Evolutionary conservation across 2,113 vertebrate genomes (phyloP).

Genomic region (Taxidea taxus): DNA sequence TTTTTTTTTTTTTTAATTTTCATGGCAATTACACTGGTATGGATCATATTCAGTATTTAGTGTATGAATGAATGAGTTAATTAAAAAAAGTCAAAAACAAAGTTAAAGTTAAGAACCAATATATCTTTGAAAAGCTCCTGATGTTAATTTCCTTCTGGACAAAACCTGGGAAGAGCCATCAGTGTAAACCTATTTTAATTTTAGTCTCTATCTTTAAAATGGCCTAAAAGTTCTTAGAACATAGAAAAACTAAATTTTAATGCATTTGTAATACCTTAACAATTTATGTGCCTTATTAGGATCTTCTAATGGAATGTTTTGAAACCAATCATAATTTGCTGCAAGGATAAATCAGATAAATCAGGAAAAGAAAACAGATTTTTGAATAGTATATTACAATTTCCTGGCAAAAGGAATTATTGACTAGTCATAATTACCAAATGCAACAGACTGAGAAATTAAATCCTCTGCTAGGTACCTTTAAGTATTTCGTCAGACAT

Average conservation of each 20-base stretch:
- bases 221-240: conserved; percentile 12
- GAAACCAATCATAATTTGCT: conserved; percentile 47
- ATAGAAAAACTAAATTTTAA: conserved; percentile 44
- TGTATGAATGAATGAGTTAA: background rate
- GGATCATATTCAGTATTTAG: background rate
- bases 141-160: conserved; percentile 38
- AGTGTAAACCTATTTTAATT: background rate
- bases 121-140: background rate
- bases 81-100: conserved; percentile 26
- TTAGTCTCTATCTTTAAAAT: conserved; percentile 16
- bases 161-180: background rate
- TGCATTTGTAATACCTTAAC: conserved; percentile 25
- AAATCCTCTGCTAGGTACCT: conserved; percentile 33
- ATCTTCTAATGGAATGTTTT: conserved; percentile 60
- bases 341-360: conserved; percentile 18
- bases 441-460: conserved; percentile 31
- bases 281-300: background rate
- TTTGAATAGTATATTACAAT: background rate
- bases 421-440: conserved; percentile 17
- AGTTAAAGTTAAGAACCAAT: background rate
- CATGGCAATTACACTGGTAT: background rate
- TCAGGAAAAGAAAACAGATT: background rate
- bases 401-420: background rate
- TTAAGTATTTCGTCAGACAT: conserved; percentile 54
- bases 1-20: conserved; percentile 52